phyloP scores from a whole-genome alignment of 1,140 invertebrate species.

The Pteromalus puparum region DNA sequence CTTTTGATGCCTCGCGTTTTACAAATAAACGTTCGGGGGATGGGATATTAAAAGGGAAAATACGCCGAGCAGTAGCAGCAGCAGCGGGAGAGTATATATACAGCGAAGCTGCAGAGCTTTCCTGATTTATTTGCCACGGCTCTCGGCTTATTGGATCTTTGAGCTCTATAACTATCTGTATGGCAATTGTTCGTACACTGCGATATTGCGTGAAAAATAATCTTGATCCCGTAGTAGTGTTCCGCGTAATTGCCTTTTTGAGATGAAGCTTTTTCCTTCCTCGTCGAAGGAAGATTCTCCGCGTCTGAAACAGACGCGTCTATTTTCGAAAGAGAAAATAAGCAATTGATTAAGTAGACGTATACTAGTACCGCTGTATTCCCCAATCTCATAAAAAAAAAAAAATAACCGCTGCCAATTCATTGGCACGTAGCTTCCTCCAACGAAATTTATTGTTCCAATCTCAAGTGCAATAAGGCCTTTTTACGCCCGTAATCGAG shows the following conservation, averaged over 20 bases:
- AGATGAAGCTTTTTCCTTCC: neutral
- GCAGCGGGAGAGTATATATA: too few relatives aligned
- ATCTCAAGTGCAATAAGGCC: too few relatives aligned
- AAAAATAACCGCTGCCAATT: too few relatives aligned
- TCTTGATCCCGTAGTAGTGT: neutral
- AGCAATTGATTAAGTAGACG: too few relatives aligned
- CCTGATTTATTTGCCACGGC: constrained; percentile 17
- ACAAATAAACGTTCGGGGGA: neutral
- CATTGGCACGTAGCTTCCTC: too few relatives aligned
- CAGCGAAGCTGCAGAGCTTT: neutral
- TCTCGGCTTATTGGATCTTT: constrained; percentile 24
- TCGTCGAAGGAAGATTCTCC: neutral
- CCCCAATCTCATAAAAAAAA: too few relatives aligned
- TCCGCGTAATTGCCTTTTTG: neutral
- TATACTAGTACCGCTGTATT: too few relatives aligned
- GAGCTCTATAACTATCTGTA: neutral
- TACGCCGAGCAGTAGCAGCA: neutral
- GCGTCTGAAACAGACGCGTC: too few relatives aligned
- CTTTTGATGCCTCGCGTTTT: constrained; percentile 20
- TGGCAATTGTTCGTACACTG: neutral
- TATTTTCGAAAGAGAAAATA: neutral
- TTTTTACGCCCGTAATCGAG: too few relatives aligned
- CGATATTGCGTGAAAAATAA: neutral
- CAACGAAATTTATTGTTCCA: too few relatives aligned
- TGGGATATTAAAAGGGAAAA: neutral